Percentiles rank a stretch among this genome's conserved stretches.
These are phyloP conservation scores for Actenoides hombroni DNA, from an alignment of 2,113 vertebrate genomes.

Conservation along the genomic window DNA sequence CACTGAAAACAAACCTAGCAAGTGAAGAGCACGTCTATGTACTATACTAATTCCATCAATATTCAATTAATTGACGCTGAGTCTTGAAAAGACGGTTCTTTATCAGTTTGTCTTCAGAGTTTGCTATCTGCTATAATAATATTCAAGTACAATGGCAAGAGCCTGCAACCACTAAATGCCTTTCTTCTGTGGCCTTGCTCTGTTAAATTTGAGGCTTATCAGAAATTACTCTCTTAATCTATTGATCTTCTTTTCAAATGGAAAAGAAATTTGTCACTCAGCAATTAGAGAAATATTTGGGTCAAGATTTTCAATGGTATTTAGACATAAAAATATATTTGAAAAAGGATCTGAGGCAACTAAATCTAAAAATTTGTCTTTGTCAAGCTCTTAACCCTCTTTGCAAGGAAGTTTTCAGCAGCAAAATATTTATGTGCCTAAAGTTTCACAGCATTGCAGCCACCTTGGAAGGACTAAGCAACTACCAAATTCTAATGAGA, in stretches of 20 bases:
- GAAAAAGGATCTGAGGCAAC: neutral
- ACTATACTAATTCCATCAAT: neutral
- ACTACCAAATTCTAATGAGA: neutral
- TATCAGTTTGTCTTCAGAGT: neutral
- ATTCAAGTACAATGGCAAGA: neutral
- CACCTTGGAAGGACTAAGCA: neutral
- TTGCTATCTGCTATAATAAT: neutral
- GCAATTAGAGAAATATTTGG: neutral
- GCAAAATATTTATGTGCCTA: neutral
- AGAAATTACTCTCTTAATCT: neutral
- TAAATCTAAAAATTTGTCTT: neutral
- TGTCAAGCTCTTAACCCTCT: neutral
- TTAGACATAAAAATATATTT: neutral
- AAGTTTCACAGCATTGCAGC: neutral
- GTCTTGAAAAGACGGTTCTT: neutral
- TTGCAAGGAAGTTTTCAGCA: neutral
- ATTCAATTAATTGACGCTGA: neutral
- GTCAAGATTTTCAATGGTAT: neutral
- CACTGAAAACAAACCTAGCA: neutral
- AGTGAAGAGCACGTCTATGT: neutral
- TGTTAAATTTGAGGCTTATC: neutral
- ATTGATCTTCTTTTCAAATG: neutral
- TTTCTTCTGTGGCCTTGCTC: neutral
- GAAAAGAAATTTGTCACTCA: neutral
- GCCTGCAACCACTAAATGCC: neutral